A percentile compares a stretch with the other conserved stretches of the same genome.
Conservation (phyloP, 2,888 invertebrate species). For the Lingula anatina region DNA sequence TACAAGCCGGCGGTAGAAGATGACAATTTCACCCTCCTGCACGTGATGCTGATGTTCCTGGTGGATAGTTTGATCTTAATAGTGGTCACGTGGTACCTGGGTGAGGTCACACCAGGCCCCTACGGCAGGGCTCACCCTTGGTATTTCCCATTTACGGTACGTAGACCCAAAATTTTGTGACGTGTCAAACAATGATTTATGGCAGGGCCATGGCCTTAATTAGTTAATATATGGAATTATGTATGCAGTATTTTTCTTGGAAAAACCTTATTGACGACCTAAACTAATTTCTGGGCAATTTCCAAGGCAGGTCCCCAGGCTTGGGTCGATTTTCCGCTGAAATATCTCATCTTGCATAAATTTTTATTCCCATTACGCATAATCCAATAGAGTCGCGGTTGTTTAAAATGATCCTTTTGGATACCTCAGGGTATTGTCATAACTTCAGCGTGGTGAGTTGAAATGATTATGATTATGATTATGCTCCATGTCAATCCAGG, state of each 20-base stretch:
- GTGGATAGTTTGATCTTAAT: conserved; percentile 5
- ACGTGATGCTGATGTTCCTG: conserved; percentile 63
- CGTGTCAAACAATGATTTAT: background rate
- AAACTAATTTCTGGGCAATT: background rate
- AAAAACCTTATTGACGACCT: background rate
- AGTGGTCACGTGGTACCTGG: conserved; percentile 6
- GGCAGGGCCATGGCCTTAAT: background rate
- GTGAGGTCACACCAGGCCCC: conserved; percentile 6
- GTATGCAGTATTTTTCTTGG: background rate
- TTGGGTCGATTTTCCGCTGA: too few relatives aligned
- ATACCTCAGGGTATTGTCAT: too few relatives aligned
- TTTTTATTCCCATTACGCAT: too few relatives aligned
- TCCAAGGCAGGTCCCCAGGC: background rate
- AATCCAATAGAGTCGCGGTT: too few relatives aligned
- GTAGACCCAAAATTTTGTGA: background rate
- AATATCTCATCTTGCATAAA: too few relatives aligned
- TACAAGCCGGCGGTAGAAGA: conserved; percentile 59
- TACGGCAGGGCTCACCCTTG: conserved; percentile 6
- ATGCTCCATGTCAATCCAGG: too few relatives aligned
- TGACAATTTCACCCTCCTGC: conserved; percentile 59
- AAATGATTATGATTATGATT: too few relatives aligned
- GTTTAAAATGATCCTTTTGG: too few relatives aligned
- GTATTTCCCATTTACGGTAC: conserved; percentile 5
- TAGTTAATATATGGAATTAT: background rate
- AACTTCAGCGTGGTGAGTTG: too few relatives aligned